Evolutionary conservation across 2,797 vertebrate species (phyloP), one percentile per base, ranked within the genome.

Genomic region (Petrocephalus schoutedeni): DNA sequence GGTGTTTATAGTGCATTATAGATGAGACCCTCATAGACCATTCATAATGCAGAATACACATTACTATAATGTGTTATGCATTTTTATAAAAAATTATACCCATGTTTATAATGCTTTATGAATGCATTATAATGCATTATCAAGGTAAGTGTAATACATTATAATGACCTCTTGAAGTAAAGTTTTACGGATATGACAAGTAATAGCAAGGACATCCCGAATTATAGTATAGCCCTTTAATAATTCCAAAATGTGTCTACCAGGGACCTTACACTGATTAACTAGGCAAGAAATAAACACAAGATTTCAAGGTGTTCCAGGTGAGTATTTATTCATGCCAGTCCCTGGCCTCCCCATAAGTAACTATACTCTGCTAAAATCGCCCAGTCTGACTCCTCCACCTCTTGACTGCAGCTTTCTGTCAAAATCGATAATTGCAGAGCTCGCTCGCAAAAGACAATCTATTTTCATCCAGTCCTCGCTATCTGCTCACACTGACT

Each of bases 391-490:
- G 19, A 49, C 16, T 85, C 21, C 28, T 32, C 82, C 82, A 56
- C 2, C n/a, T 19, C 14, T 21, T 28, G 82, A 71, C 59, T 85
- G 58, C 59, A 71, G 87, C 59, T 41, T 32, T 12, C 1, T 19
- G 8, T 88, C 28, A 71, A 21, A 88, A 88, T 88, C 80, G 64
- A 67, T 85, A 56, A 85, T 59, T 23, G 41, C 45, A 88, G 64
- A 85, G 49, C 59, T 49, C 21, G 23, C 23, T 87, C 19, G 10
- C 45, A 56, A 57, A 77, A 80, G 87, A 51, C 12, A 56, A 56
- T 80, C 87, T 77, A 53, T 80, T 71, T 41, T 71, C 80, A 28
- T 83, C 28, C 87, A 41, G 1, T 21, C 53, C 32, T 71, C 0
- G 54, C 32, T 84, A 56, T 85, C 58, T 85, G 10, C 45, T 56